Evolutionary conservation across 2,797 vertebrate genomes (phyloP), one percentile per base, ranked within the genome.

Genomic region (Peromyscus nudipes): DNA sequence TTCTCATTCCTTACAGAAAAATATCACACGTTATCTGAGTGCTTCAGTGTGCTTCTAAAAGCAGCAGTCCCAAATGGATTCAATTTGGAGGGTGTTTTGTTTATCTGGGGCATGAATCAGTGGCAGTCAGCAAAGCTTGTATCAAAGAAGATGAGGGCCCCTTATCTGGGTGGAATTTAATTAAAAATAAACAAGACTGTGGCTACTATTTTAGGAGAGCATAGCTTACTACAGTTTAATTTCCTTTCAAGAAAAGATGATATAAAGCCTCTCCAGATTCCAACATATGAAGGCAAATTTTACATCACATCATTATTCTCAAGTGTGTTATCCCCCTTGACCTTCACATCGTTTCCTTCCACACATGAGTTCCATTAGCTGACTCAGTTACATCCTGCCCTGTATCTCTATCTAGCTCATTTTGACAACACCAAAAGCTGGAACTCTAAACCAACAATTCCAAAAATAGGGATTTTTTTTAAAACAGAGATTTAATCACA

Each of bases 131-230:
- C 71, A 95, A 96, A 94, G 89, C 67, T 65, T 57, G 6, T 91
- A 89, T 90, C 83, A 95, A 87, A 97, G 89, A 95, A 97, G 87
- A 97, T 75, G 92, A 91, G 88, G 85, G 92, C 86, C 31, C 31
- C 89, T 97, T 98, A 97, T 98, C 96, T 89, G 76, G 62, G 37
- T 49, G 91, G 95, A 97, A 97, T 97, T 97, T 97, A 97, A 98
- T 98, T 94, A 97, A 98, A 98, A 97, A 96, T 90, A 98, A 98
- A 97, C 94, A 97, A 96, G 92, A 89, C 82, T 40, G 96, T 91
- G 71, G 37, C 96, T 97, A 96, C 96, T 95, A 85, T 97, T 97
- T 98, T 94, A 95, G 95, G 84, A 92, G 64, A 92, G 40, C 69
- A 86, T 52, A 95, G 49, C 34, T 82, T 90, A 85, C 43, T 82